phyloP scores from a whole-genome alignment of 2,797 vertebrate genomes.

The Trachops cirrhosus region DNA sequence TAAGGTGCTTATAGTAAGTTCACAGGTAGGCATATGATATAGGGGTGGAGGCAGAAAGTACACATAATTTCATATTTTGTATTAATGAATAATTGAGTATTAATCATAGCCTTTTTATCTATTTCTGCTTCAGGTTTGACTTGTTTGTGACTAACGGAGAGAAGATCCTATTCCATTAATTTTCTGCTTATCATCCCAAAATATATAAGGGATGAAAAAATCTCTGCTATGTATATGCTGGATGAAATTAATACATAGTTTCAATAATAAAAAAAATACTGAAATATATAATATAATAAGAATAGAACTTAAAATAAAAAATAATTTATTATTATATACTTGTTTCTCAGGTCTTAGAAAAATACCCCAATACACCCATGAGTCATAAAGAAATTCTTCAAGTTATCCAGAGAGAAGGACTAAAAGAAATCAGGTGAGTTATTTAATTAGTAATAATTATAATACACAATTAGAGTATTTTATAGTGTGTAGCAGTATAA shows the following conservation, averaged over 20 bases:
- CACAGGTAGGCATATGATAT: neutral
- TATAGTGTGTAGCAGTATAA: neutral
- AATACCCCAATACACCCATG: slow-evolving; percentile 98
- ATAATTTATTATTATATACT: slow-evolving; percentile 67
- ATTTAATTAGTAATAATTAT: slow-evolving; percentile 38
- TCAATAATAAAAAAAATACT: neutral
- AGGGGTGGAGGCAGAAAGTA: neutral
- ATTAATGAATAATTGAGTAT: neutral
- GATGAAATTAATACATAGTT: slow-evolving; percentile 17
- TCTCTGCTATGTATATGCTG: slow-evolving; percentile 16
- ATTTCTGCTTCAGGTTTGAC: slow-evolving; percentile 42
- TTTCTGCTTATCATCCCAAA: neutral
- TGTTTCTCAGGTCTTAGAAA: slow-evolving; percentile 93
- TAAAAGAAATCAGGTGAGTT: slow-evolving; percentile 98
- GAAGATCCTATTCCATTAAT: neutral
- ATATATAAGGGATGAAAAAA: slow-evolving; percentile 44
- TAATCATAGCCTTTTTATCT: slow-evolving; percentile 13
- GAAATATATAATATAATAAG: neutral
- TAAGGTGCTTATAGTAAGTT: neutral
- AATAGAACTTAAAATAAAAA: slow-evolving; percentile 42
- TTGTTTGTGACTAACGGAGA: slow-evolving; percentile 28
- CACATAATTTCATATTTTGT: neutral
- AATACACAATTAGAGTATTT: slow-evolving; percentile 18
- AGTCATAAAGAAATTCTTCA: slow-evolving; percentile 99
- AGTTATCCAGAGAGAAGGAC: slow-evolving; percentile 97